These are phyloP conservation scores for Orius insidiosus DNA, from an alignment of 1,140 invertebrate genomes.

Conservation along the genomic window DNA sequence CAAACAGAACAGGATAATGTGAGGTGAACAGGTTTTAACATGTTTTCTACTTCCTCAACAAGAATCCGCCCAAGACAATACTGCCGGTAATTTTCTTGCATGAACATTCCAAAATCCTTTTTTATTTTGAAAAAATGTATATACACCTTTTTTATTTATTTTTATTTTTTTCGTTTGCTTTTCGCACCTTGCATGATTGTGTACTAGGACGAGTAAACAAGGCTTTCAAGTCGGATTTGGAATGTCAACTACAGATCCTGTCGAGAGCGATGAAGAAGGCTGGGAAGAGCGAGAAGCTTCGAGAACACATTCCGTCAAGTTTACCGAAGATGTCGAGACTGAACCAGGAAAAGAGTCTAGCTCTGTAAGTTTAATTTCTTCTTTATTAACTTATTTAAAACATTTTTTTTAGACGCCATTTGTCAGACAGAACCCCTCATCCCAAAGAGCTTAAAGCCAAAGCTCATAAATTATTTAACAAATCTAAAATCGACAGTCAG, in stretches of 20 bases:
- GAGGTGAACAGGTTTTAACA: constrained; percentile 85
- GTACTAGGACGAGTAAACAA: constrained; percentile 12
- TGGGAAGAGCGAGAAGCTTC: constrained; percentile 66
- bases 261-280: constrained; percentile 45
- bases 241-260: constrained; percentile 18
- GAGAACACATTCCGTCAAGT: constrained; percentile 72
- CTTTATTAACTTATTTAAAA: constrained; percentile 6
- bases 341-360: constrained; percentile 27
- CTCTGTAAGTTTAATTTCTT: background rate
- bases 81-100: constrained; percentile 14
- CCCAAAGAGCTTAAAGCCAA: constrained; percentile 91
- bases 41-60: constrained; percentile 97
- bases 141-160: constrained; percentile 1
- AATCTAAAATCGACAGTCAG: constrained; percentile 23
- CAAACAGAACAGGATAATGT: constrained; percentile 84
- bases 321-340: constrained; percentile 52
- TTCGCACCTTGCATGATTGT: constrained; percentile 10
- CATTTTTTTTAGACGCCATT: constrained; percentile 62
- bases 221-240: constrained; percentile 11
- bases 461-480: constrained; percentile 72
- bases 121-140: no score
- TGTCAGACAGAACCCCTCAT: constrained; percentile 94
- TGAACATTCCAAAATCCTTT: constrained; percentile 7
- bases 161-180: background rate
- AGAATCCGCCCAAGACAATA: constrained; percentile 43